Percentiles rank a stretch among this genome's conserved stretches.
Evolutionary conservation across 2,797 vertebrate genomes (phyloP).

Genomic region (Todus mexicanus): DNA sequence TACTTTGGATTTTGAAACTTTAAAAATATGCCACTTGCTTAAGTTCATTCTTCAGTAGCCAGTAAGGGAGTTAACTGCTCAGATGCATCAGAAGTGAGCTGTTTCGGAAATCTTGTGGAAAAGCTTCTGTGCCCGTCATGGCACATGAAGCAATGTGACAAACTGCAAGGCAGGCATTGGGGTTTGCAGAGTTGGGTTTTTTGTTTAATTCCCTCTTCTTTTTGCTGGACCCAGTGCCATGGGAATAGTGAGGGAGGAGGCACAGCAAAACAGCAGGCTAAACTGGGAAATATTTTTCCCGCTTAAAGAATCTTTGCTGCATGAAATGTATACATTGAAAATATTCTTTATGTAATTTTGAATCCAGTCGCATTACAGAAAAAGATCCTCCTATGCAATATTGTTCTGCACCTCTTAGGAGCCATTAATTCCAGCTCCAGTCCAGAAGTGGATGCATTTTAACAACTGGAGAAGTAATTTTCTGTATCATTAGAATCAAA

Average conservation of each 20-base stretch:
- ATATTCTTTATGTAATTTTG: not conserved
- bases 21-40: not conserved
- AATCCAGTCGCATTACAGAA: not conserved
- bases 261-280: not conserved
- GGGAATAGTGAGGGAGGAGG: not conserved
- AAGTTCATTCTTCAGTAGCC: not conserved
- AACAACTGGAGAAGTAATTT: not conserved
- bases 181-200: not conserved
- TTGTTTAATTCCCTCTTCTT: not conserved
- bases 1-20: conserved; percentile 2
- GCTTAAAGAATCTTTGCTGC: not conserved
- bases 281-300: not conserved
- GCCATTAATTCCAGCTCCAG: not conserved
- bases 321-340: not conserved
- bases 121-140: not conserved
- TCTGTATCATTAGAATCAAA: not conserved
- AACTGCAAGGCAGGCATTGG: not conserved
- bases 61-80: not conserved
- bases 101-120: not conserved
- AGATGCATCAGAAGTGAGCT: not conserved
- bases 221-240: not conserved
- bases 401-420: not conserved
- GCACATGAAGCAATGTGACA: not conserved
- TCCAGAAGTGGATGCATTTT: not conserved
- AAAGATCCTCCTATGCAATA: not conserved